Evolutionary conservation across 30 jellyfish, hydroid and myxozoan species (phyloP).

Genomic region (Aurelia sp.): DNA sequence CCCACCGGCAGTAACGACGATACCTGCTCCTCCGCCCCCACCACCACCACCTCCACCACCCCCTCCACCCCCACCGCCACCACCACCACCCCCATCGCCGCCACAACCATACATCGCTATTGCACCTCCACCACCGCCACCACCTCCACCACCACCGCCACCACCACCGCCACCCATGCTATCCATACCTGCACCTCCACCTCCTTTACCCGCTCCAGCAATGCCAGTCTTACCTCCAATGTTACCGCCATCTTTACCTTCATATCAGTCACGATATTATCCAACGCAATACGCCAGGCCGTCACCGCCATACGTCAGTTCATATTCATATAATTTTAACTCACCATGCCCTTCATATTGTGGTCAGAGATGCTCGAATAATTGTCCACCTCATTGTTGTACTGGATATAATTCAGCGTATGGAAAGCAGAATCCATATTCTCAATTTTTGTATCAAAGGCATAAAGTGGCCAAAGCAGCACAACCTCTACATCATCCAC

Average conservation of each 20-base stretch:
- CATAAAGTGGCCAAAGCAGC: conserved; percentile 41
- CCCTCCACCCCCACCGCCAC: conserved; percentile 72
- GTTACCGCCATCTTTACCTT: conserved; percentile 53
- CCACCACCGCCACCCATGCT: conserved; percentile 44
- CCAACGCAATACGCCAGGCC: conserved; percentile 54
- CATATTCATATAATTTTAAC: conserved; percentile 51
- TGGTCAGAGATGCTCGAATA: conserved; percentile 25
- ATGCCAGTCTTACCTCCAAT: conserved; percentile 65
- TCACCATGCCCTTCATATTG: conserved; percentile 65
- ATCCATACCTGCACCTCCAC: conserved; percentile 27
- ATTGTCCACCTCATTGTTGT: conserved; percentile 77
- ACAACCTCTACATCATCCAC: not conserved
- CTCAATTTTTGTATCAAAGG: conserved; percentile 54
- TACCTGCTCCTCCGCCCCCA: conserved; percentile 66
- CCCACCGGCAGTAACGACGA: conserved; percentile 49
- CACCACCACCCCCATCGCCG: conserved; percentile 69
- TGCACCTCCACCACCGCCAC: conserved; percentile 56
- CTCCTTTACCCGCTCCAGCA: conserved; percentile 52
- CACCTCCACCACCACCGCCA: conserved; percentile 40
- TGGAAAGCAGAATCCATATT: conserved; percentile 19
- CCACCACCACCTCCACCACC: conserved; percentile 74
- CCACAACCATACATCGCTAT: conserved; percentile 41
- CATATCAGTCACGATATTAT: conserved; percentile 27
- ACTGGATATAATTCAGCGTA: conserved; percentile 26
- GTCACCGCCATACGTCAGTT: conserved; percentile 41